Evolutionary conservation across 2,888 invertebrate genomes (phyloP).

Genomic region (Globia sparganii): DNA sequence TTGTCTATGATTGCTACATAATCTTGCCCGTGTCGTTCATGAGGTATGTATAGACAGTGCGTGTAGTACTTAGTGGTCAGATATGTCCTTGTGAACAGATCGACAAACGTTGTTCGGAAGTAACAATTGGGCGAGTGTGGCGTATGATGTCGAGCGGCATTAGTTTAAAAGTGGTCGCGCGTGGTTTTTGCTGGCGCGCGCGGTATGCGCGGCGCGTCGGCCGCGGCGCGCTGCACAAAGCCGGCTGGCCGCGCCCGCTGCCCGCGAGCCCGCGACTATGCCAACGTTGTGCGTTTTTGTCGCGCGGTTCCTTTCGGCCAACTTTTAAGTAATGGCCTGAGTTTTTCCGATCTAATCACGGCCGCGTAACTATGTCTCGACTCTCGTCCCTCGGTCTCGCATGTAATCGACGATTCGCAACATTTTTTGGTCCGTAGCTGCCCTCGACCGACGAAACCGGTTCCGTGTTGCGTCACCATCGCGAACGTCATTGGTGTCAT

Average conservation of each 20-base stretch:
- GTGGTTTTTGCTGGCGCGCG: constrained; percentile 47
- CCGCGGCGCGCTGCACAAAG: constrained; percentile 68
- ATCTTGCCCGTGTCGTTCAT: background rate
- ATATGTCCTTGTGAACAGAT: background rate
- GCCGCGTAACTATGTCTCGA: constrained; percentile 74
- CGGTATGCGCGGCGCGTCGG: constrained; percentile 58
- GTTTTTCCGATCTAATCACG: constrained; percentile 81
- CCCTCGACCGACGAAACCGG: constrained; percentile 65
- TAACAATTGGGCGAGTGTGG: constrained; percentile 14
- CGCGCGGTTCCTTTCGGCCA: constrained; percentile 79
- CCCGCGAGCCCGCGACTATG: constrained; percentile 66
- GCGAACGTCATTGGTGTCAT: constrained; percentile 45
- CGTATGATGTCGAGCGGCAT: constrained; percentile 34
- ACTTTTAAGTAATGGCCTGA: constrained; percentile 80
- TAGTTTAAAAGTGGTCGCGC: constrained; percentile 42
- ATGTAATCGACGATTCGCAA: constrained; percentile 69
- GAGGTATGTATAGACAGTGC: background rate
- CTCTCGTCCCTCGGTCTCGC: constrained; percentile 61
- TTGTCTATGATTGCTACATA: background rate
- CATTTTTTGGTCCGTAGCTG: constrained; percentile 74
- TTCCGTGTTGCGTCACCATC: constrained; percentile 54
- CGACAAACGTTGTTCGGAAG: background rate
- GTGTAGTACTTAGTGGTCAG: background rate
- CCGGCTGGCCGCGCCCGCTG: constrained; percentile 50
- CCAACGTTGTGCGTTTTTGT: constrained; percentile 79